Evolutionary conservation across 2,888 invertebrate genomes (phyloP).

Genomic region (Celastrina argiolus): DNA sequence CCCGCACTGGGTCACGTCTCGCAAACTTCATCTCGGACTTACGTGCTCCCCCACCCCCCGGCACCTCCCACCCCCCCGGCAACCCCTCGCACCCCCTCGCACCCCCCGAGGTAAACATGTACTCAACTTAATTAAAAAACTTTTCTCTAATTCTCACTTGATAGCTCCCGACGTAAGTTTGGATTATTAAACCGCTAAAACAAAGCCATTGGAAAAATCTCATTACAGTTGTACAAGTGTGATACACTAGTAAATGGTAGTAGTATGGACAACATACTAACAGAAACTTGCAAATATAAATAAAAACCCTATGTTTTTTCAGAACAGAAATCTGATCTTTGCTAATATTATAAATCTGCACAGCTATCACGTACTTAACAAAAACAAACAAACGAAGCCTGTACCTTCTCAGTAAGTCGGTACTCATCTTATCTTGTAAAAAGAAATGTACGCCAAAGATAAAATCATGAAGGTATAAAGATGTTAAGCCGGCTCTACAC

Average conservation of each 20-base stretch:
- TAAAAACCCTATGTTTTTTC: no score
- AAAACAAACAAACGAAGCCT: background rate
- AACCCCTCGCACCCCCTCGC: background rate
- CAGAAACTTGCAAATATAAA: background rate
- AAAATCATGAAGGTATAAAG: constrained; percentile 8
- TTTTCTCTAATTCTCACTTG: constrained; percentile 8
- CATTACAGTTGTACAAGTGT: background rate
- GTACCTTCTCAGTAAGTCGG: background rate
- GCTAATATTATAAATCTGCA: background rate
- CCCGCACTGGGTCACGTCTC: constrained; percentile 21
- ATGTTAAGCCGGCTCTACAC: constrained; percentile 2
- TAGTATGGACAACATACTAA: background rate
- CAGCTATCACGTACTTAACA: background rate
- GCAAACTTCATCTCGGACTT: constrained; percentile 23
- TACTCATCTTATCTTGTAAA: background rate
- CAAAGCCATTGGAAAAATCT: background rate
- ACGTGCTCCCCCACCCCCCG: constrained; percentile 12
- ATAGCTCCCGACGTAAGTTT: background rate
- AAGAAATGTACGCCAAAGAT: background rate
- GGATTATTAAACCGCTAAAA: constrained; percentile 2
- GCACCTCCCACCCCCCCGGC: background rate
- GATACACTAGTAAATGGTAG: background rate
- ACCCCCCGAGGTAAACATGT: constrained; percentile 10
- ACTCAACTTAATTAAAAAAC: constrained; percentile 22
- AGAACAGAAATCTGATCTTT: background rate